Conservation (phyloP, 2,888 invertebrate species). For the Pheosia tremula region DNA sequence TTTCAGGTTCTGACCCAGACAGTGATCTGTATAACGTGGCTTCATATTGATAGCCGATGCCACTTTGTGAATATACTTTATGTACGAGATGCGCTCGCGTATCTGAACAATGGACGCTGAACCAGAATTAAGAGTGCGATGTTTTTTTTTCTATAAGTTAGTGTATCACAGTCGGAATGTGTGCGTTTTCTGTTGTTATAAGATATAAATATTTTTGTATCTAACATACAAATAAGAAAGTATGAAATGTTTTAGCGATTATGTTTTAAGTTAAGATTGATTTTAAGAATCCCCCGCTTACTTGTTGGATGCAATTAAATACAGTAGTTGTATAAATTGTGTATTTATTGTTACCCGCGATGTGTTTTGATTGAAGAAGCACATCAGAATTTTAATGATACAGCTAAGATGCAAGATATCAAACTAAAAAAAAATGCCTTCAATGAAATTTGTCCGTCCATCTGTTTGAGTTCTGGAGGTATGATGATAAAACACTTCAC, state of each 20-base stretch:
- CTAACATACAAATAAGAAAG: constrained; percentile 67
- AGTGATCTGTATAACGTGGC: constrained; percentile 69
- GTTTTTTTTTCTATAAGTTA: constrained; percentile 67
- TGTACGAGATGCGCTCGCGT: constrained; percentile 63
- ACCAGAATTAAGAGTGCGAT: constrained; percentile 50
- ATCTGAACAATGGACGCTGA: constrained; percentile 63
- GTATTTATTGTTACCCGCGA: constrained; percentile 42
- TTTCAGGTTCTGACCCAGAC: constrained; percentile 63
- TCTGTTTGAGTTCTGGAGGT: no score
- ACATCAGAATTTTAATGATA: no score
- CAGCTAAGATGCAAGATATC: no score
- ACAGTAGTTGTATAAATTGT: constrained; percentile 65
- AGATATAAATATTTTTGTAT: constrained; percentile 81
- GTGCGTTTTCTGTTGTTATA: constrained; percentile 79
- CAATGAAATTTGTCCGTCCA: no score
- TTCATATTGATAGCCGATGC: constrained; percentile 68
- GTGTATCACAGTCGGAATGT: constrained; percentile 70
- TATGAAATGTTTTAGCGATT: constrained; percentile 72
- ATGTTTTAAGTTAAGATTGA: constrained; percentile 73
- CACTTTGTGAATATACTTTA: constrained; percentile 73
- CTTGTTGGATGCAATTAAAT: constrained; percentile 81
- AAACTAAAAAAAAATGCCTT: no score
- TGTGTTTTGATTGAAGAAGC: no score
- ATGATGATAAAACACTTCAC: no score
- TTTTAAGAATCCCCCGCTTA: constrained; percentile 73